Conservation (phyloP, 2,797 vertebrate genomes). For the Gymnopithys bicolor region DNA sequence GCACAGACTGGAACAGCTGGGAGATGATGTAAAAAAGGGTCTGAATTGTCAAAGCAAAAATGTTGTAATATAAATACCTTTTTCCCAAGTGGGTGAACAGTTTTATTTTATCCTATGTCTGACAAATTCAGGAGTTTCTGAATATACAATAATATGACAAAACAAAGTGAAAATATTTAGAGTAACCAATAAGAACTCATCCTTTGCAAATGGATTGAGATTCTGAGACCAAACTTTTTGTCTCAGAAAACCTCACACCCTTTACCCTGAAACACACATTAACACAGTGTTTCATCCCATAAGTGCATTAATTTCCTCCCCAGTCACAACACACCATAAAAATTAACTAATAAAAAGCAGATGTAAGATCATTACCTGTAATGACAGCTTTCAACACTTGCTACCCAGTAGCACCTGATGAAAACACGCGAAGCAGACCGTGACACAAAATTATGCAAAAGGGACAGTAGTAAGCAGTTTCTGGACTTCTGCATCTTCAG, state of each 20-base stretch:
- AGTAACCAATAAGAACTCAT: neutral
- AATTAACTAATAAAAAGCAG: constrained; percentile 45
- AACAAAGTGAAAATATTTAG: neutral
- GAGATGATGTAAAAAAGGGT: neutral
- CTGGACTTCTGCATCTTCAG: neutral
- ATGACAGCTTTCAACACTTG: neutral
- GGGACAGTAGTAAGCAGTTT: neutral
- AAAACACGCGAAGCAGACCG: neutral
- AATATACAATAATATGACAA: neutral
- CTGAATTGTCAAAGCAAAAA: neutral
- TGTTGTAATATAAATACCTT: neutral
- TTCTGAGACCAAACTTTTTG: neutral
- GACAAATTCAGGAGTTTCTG: neutral
- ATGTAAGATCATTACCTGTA: constrained; percentile 31
- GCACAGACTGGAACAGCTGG: neutral
- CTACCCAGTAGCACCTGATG: neutral
- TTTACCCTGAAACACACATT: neutral
- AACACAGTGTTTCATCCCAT: neutral
- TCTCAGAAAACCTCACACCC: neutral
- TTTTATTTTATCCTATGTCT: neutral
- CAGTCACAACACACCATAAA: neutral
- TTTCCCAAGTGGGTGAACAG: neutral
- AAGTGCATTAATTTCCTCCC: neutral
- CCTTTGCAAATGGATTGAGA: neutral
- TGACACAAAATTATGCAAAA: constrained; percentile 11